These are phyloP conservation scores for Chromobotia macracanthus DNA, from an alignment of 2,797 vertebrate species.

Conservation along the genomic window DNA sequence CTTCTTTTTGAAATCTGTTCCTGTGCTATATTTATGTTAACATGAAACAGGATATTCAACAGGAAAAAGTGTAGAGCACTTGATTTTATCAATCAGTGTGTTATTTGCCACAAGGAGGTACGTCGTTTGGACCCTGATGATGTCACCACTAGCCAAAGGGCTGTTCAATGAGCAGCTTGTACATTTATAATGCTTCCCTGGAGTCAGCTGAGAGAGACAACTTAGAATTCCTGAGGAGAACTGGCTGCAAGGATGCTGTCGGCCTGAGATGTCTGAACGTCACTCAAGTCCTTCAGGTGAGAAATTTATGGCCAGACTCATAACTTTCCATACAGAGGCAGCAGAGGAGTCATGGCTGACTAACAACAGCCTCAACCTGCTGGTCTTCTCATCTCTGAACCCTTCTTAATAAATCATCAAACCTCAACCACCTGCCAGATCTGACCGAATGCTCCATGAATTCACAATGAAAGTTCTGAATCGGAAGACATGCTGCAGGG, in stretches of 20 bases:
- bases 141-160: conserved; percentile 75
- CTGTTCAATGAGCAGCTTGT: conserved; percentile 81
- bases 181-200: conserved; percentile 66
- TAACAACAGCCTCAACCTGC: conserved; percentile 40
- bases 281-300: conserved; percentile 74
- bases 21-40: no score
- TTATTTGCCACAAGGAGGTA: conserved; percentile 68
- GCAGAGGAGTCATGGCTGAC: conserved; percentile 33
- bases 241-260: conserved; percentile 68
- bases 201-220: conserved; percentile 75
- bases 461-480: conserved; percentile 6
- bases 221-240: conserved; percentile 71
- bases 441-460: conserved; percentile 25
- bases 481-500: conserved; percentile 2
- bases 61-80: no score
- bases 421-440: conserved; percentile 16
- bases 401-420: conserved; percentile 41
- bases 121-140: conserved; percentile 81
- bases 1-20: no score
- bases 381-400: conserved; percentile 15
- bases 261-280: conserved; percentile 72
- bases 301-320: conserved; percentile 21
- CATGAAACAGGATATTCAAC: no score
- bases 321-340: conserved; percentile 25
- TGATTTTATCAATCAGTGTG: background rate